phyloP scores from a whole-genome alignment of 1,140 invertebrate genomes.

The Sinella curviseta region DNA sequence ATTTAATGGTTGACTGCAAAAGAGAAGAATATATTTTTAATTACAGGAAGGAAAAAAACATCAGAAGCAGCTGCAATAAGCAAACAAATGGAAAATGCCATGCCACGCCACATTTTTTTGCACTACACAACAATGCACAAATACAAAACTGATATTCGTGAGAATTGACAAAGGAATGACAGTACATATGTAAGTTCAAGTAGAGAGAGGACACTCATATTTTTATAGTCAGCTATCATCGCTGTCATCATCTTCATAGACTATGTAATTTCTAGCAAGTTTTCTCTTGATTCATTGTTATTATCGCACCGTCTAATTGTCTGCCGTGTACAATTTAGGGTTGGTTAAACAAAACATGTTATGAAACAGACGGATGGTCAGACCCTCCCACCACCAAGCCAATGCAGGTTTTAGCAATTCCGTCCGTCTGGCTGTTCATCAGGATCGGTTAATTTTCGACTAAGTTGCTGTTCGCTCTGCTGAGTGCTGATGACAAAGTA shows the following conservation, averaged over 20 bases:
- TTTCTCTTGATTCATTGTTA: neutral
- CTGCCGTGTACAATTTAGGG: neutral
- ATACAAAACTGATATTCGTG: neutral
- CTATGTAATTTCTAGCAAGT: neutral
- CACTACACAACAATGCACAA: too few relatives aligned
- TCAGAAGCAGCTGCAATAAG: too few relatives aligned
- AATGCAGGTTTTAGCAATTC: neutral
- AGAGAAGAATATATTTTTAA: too few relatives aligned
- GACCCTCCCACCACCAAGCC: neutral
- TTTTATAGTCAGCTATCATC: too few relatives aligned
- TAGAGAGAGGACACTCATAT: too few relatives aligned
- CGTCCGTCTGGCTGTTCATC: neutral
- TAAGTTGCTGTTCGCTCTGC: too few relatives aligned
- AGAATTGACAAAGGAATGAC: neutral
- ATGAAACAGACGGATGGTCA: neutral
- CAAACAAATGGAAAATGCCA: too few relatives aligned
- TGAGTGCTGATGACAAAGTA: too few relatives aligned
- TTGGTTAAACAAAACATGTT: neutral
- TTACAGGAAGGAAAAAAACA: too few relatives aligned
- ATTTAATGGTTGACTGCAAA: too few relatives aligned
- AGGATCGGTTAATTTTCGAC: too few relatives aligned
- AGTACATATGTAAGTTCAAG: neutral
- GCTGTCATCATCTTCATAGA: neutral
- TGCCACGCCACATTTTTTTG: too few relatives aligned
- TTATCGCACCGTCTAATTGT: neutral